Evolutionary conservation across 92 coral and sea anemone species (phyloP), one percentile per base, ranked within the genome.

Genomic region (Desmophyllum pertusum): DNA sequence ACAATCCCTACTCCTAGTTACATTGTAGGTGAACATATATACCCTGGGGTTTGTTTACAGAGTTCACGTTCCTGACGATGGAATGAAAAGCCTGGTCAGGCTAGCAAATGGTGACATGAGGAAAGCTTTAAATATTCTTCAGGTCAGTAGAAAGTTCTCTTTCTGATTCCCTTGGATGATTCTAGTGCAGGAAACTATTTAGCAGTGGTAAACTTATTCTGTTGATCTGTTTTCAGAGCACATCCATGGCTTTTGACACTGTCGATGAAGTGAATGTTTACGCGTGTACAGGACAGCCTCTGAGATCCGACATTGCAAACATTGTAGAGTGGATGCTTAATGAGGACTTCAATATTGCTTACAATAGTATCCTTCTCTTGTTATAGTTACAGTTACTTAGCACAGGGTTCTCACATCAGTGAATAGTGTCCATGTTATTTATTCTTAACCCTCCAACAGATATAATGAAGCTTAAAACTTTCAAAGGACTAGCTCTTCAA

Each of bases 321-420:
- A 94, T 96, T 33, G 99, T 96, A 38, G 94, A 96, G 57, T 94
- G 96, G 99, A 94, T 96, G 99, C 81, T 96, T 55, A 96, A 96
- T 76, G 92, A 92, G 83, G 98, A 96, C 72, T 96, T 88, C 73
- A 89, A 88, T 46, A 92, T 95, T 42, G 98, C 98, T 7, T 96
- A 92, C 80, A 89, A 82, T 72, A 92, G 99, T 96, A 96, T 94
- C 95, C 92, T 92, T 77, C 46, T 6, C 33, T 19, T 7, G 33
- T 23, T 57, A 25, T 59, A 3, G 11, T 25, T 6, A 48, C 52
- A 48, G 17, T 48, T 2, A n/a, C n/a, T n/a, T n/a, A n/a, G n/a
- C n/a, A n/a, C n/a, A n/a, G n/a, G n/a, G n/a, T n/a, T n/a, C n/a
- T n/a, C n/a, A n/a, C n/a, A n/a, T n/a, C n/a, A n/a, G n/a, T n/a